Conservation (phyloP, 2,888 invertebrate genomes). For the Torymus texanus region DNA sequence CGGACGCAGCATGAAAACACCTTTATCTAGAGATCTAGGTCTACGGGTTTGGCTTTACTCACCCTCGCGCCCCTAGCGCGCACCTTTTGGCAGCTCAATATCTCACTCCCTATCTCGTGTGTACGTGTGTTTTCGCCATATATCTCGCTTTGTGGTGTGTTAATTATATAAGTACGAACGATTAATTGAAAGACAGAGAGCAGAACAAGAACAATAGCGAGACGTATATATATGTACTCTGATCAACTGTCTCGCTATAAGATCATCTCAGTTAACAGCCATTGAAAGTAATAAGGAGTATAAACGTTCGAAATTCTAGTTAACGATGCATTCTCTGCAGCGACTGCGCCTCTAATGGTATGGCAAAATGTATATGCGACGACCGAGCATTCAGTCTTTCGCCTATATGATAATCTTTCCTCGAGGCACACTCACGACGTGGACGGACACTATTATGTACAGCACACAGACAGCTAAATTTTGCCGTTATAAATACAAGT, state of each 20-base stretch:
- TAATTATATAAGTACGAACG: too few species aligned
- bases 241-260: too few species aligned
- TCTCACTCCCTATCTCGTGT: neutral
- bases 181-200: too few species aligned
- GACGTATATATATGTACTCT: neutral
- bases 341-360: slow-evolving; percentile 20
- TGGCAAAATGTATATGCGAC: neutral
- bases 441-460: too few species aligned
- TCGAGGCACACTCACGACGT: too few species aligned
- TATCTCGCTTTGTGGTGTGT: too few species aligned
- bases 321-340: slow-evolving; percentile 36
- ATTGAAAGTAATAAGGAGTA: slow-evolving; percentile 4
- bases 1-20: slow-evolving; percentile 74
- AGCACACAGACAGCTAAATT: too few species aligned
- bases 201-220: slow-evolving; percentile 15
- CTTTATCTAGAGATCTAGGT: slow-evolving; percentile 73
- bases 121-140: neutral
- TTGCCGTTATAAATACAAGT: too few species aligned
- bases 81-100: neutral
- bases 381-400: slow-evolving; percentile 40
- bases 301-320: neutral
- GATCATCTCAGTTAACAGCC: slow-evolving; percentile 12
- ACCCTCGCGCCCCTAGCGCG: slow-evolving; percentile 58
- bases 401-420: neutral
- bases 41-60: slow-evolving; percentile 70